Conservation (phyloP, 2,888 invertebrate genomes). For the Pollenia labialis region DNA sequence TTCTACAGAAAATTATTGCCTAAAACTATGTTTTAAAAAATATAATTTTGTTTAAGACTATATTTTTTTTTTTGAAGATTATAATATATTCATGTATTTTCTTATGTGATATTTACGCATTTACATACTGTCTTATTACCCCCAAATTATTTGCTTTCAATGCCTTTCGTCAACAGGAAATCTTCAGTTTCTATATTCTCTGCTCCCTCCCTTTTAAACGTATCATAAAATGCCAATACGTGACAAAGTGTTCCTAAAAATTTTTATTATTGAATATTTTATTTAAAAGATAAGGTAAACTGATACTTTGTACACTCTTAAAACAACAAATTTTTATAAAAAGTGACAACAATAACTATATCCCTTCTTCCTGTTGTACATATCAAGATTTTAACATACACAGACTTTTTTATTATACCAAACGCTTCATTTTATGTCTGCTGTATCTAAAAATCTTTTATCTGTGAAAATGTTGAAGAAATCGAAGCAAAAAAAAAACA, state of each 20-base stretch:
- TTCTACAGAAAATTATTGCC: too few species aligned
- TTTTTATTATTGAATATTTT: slow-evolving; percentile 18
- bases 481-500: slow-evolving; percentile 2
- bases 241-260: slow-evolving; percentile 43
- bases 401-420: slow-evolving; percentile 17
- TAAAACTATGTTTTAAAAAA: too few species aligned
- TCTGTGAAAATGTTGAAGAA: slow-evolving; percentile 27
- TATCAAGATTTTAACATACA: background rate
- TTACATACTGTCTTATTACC: too few species aligned
- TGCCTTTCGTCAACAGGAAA: background rate
- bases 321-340: slow-evolving; percentile 13
- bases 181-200: background rate
- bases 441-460: slow-evolving; percentile 68
- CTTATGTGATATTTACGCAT: too few species aligned
- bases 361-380: slow-evolving; percentile 22
- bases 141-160: too few species aligned
- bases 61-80: too few species aligned
- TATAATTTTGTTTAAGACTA: too few species aligned
- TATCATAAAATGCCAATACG: slow-evolving; percentile 22
- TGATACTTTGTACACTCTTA: slow-evolving; percentile 34
- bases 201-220: background rate
- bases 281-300: slow-evolving; percentile 25
- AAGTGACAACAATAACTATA: slow-evolving; percentile 23
- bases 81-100: too few species aligned
- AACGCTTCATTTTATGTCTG: slow-evolving; percentile 44